A percentile compares a stretch with the other conserved stretches of the same genome.
Conservation (phyloP, 2,888 invertebrate species). For the Drosophila kokeensis region DNA sequence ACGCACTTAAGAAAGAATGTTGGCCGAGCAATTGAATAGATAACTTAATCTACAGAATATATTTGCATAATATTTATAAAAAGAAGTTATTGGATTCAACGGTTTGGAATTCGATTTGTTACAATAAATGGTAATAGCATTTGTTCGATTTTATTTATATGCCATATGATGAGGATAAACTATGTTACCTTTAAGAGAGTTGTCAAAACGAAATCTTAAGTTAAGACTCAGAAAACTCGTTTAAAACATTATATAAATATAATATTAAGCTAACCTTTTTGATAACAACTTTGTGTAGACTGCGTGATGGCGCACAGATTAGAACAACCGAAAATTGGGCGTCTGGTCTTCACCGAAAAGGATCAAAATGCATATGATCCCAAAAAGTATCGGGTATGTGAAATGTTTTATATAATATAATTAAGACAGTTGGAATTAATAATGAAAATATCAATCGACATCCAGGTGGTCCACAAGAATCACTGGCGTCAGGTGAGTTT, state of each 20-base stretch:
- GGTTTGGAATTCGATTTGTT: background rate
- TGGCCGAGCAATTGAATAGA: slow-evolving; percentile 4
- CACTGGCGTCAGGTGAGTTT: slow-evolving; percentile 80
- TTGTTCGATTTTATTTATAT: background rate
- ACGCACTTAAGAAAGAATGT: slow-evolving; percentile 5
- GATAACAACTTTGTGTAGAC: slow-evolving; percentile 13
- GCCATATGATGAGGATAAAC: background rate
- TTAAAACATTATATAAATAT: slow-evolving; percentile 15
- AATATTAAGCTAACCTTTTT: slow-evolving; percentile 10
- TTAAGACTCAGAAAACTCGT: slow-evolving; percentile 21
- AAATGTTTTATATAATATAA: background rate
- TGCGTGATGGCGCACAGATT: slow-evolving; percentile 6
- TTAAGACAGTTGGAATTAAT: rapidly evolving
- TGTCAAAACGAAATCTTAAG: slow-evolving; percentile 57
- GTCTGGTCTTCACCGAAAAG: slow-evolving; percentile 74
- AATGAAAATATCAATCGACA: background rate
- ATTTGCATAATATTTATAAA: slow-evolving; percentile 11
- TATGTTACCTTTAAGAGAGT: background rate
- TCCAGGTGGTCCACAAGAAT: slow-evolving; percentile 71
- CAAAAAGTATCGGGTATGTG: slow-evolving; percentile 68
- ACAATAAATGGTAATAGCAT: background rate
- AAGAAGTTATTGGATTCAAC: background rate
- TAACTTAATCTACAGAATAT: background rate
- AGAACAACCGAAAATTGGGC: slow-evolving; percentile 66
- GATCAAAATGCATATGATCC: slow-evolving; percentile 56